Base-by-base conservation (phyloP, 2,797 vertebrate genomes). In the Etheostoma perlongum region DNA sequence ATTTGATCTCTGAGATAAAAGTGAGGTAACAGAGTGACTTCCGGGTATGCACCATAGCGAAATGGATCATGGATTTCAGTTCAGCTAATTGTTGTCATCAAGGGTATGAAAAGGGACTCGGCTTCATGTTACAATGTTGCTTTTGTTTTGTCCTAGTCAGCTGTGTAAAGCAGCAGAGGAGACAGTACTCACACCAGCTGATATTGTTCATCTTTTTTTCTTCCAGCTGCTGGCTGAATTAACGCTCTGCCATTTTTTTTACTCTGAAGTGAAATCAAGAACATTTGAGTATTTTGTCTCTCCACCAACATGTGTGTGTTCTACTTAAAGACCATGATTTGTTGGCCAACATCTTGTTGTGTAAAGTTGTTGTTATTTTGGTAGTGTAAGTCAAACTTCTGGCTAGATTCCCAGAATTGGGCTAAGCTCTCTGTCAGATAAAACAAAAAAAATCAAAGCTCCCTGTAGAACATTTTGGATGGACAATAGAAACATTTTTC, bases 1-100 rank as follows among this genome's bases (percentile, higher is more conserved):
- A 85, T 88, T 79, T 85, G 72, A 84, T 87, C 80, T 67, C 69
- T 33, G 69, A 79, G 75, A 90, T 91, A 75, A 85, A 84, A 87
- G 78, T 2, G 0, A 48, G 40, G 18, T 6, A 44, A 74, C 44
- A 60, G 46, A 67, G 55, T 18, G 65, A 63, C 72, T 86, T 87
- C 77, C 75, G 53, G 63, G 82, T 88, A 73, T 82, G 67, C 67
- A 25, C 67, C 30, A 36, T 12, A 67, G 58, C 66, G 78, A 61
- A 85, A 76, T 57, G 69, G 57, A 72, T 85, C 83, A 76, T 57
- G 67, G 60, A 72, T 85, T 90, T 91, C 71, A 79, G 69, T 85
- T 81, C 42, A 51, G 71, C 64, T 76, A 72, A 81, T 83, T 84
- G 84, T 85, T 72, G 68, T 73, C 55, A 61, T 86, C 53, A 53